Evolutionary conservation across 2,888 invertebrate species (phyloP).

Genomic region (Drosophila paucipuncta): DNA sequence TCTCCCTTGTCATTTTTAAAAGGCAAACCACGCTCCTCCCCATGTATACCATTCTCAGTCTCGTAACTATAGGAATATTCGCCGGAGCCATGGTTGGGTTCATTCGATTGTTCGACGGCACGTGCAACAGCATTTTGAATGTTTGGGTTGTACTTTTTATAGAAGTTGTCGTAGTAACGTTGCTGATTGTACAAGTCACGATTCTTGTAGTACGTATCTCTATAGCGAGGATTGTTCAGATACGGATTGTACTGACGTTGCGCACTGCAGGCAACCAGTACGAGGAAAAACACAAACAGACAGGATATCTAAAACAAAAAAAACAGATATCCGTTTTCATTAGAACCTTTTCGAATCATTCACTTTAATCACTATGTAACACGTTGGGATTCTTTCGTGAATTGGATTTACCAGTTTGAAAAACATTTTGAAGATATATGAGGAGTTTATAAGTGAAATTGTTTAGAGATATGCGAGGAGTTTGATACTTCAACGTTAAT

Average conservation of each 20-base stretch:
- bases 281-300: slow-evolving; percentile 47
- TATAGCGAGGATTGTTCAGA: slow-evolving; percentile 66
- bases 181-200: slow-evolving; percentile 71
- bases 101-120: slow-evolving; percentile 64
- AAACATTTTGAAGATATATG: slow-evolving; percentile 46
- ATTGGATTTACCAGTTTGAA: slow-evolving; percentile 61
- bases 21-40: slow-evolving; percentile 75
- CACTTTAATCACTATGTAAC: background rate
- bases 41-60: slow-evolving; percentile 83
- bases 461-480: slow-evolving; percentile 16
- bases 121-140: slow-evolving; percentile 71
- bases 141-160: slow-evolving; percentile 73
- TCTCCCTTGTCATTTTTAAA: slow-evolving; percentile 52
- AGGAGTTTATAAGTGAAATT: slow-evolving; percentile 47
- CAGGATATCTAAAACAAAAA: slow-evolving; percentile 40
- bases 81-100: slow-evolving; percentile 67
- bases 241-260: slow-evolving; percentile 67
- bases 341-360: background rate
- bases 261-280: slow-evolving; percentile 53
- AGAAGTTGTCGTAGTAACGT: slow-evolving; percentile 76
- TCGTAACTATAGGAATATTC: slow-evolving; percentile 77
- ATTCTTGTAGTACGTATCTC: slow-evolving; percentile 71
- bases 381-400: background rate
- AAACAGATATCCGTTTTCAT: background rate
- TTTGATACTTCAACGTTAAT: slow-evolving; percentile 46